Evolutionary conservation across 2,797 vertebrate species (phyloP).

Genomic region (Pseudomugil gertrudae): DNA sequence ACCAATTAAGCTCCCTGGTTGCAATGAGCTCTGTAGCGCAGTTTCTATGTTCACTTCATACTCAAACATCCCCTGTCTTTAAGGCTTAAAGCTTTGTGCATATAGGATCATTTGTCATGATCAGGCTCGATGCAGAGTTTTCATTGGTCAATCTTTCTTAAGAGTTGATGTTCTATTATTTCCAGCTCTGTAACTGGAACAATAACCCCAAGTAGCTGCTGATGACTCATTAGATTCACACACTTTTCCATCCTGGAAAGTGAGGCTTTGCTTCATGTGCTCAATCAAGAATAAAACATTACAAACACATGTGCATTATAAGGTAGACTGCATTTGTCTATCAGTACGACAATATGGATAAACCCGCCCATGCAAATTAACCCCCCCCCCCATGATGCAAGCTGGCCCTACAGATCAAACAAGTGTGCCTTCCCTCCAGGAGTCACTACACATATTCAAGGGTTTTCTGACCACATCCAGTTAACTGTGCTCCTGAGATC

Average conservation of each 20-base stretch:
- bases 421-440: conserved; percentile 24
- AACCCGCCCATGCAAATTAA: neutral
- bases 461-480: conserved; percentile 15
- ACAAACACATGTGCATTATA: neutral
- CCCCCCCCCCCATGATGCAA: neutral
- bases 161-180: neutral
- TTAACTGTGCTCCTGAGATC: conserved; percentile 29
- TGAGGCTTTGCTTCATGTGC: neutral
- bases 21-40: neutral
- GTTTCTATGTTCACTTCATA: neutral
- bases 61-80: neutral
- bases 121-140: neutral
- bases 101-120: neutral
- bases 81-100: neutral
- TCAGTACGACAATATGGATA: neutral
- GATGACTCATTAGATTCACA: neutral
- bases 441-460: conserved; percentile 8
- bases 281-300: neutral
- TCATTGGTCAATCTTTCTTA: neutral
- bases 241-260: neutral
- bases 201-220: neutral
- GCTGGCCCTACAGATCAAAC: conserved; percentile 2
- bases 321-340: neutral
- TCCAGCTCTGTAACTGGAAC: neutral
- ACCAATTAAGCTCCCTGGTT: neutral